phyloP scores from a whole-genome alignment of 2,113 vertebrate species.

The Macroglossus sobrinus region DNA sequence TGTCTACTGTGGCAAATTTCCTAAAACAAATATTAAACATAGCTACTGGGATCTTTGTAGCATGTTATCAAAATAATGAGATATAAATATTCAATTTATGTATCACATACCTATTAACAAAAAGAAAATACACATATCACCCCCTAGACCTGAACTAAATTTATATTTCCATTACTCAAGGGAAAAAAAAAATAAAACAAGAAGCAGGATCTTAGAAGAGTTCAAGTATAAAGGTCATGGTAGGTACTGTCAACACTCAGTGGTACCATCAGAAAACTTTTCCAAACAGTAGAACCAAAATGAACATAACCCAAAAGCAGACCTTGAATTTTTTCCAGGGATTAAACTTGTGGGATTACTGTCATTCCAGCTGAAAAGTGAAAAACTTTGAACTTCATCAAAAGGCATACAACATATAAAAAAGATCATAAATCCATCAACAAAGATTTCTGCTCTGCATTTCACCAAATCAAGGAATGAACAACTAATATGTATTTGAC shows the following conservation, averaged over 20 bases:
- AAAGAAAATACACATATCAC: constrained; percentile 39
- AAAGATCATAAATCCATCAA: background rate
- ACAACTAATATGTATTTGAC: background rate
- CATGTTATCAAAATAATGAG: constrained; percentile 60
- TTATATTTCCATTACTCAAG: constrained; percentile 37
- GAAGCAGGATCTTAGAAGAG: background rate
- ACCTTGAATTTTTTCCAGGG: background rate
- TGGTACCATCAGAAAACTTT: background rate
- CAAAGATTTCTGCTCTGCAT: background rate
- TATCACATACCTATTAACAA: constrained; percentile 20
- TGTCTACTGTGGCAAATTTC: constrained; percentile 26
- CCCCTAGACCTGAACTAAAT: constrained; percentile 24
- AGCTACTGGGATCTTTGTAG: constrained; percentile 13
- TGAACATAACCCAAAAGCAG: background rate
- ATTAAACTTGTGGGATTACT: background rate
- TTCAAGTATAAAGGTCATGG: constrained; percentile 1
- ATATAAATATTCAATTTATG: constrained; percentile 49
- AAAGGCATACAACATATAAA: background rate
- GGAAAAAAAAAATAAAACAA: constrained; percentile 21
- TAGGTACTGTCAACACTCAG: background rate
- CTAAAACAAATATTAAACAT: constrained; percentile 61
- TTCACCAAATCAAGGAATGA: background rate
- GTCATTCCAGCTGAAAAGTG: background rate
- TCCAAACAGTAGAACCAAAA: background rate
- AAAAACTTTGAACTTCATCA: background rate